Conservation (phyloP, 2,888 invertebrate species). For the Pinctada fucata region DNA sequence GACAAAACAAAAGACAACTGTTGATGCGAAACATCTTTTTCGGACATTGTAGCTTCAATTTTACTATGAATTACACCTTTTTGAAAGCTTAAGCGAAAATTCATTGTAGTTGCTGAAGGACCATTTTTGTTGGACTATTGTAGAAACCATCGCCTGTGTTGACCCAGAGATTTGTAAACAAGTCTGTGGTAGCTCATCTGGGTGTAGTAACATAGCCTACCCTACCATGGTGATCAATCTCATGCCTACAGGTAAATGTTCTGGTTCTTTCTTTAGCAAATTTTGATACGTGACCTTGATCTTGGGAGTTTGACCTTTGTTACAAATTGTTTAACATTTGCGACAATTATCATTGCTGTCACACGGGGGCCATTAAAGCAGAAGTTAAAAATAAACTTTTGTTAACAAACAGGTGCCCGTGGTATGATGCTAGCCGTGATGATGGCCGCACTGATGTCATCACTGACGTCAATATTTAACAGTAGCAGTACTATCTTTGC, state of each 20-base stretch:
- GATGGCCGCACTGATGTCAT: constrained; percentile 70
- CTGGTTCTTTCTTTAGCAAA: neutral
- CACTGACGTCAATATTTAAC: constrained; percentile 72
- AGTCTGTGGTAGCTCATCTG: constrained; percentile 61
- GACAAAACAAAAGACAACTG: too few relatives aligned
- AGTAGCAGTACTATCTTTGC: constrained; percentile 70
- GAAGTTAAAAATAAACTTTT: too few relatives aligned
- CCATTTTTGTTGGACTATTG: constrained; percentile 5
- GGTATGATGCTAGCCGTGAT: constrained; percentile 72
- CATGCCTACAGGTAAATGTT: constrained; percentile 39
- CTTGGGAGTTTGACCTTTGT: too few relatives aligned
- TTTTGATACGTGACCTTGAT: too few relatives aligned
- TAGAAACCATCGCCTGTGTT: constrained; percentile 74
- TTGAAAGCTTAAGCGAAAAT: too few relatives aligned
- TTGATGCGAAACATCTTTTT: too few relatives aligned
- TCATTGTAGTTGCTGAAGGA: too few relatives aligned
- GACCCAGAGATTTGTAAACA: constrained; percentile 63
- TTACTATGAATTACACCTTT: too few relatives aligned
- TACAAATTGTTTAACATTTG: too few relatives aligned
- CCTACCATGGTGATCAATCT: constrained; percentile 65
- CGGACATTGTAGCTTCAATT: too few relatives aligned
- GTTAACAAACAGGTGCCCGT: constrained; percentile 54
- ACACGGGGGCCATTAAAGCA: too few relatives aligned
- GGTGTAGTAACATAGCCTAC: constrained; percentile 70
- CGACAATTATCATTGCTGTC: too few relatives aligned